Evolutionary conservation across 2,888 invertebrate genomes (phyloP), one percentile per base, ranked within the genome.

Genomic region (Nycteola revayana): DNA sequence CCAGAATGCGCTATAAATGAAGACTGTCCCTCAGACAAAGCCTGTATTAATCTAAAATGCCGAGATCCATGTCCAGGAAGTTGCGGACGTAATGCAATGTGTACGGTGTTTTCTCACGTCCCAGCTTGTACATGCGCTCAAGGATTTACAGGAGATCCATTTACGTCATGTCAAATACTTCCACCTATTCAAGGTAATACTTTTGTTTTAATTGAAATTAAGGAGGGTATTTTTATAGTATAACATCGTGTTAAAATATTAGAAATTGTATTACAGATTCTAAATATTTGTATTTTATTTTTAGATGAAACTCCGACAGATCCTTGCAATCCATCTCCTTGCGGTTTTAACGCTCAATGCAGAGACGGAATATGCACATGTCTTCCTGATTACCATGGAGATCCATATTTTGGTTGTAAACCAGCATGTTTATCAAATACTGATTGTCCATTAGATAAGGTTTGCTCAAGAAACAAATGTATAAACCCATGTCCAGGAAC

Each of bases 91-190:
- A 90, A 91, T 50, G 90, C 94, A 36, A 62, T 90, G 48, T 92
- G 94, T 66, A 86, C 76, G 28, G 92, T 94, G 10, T 91, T 92
- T 33, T 93, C 92, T 59, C 94, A 94, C 57, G 90, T 90, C 14
- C 94, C 94, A 5, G 90, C 92, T 1, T 95, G 94, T 60, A 84
- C 91, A 8, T 94, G 94, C 62, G 72, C 86, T 18, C 90, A 91
- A 58, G 94, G 94, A 29, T 94, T 90, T 60, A 93, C 92, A 1
- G 96, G 96, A 25, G 94, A 96, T 85, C 94, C 96, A 7, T 95
- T 95, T 66, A 90, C 89, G 27, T 90, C 89, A 36, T 95, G 95
- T 65, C 28, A 41, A 26, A 72, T 89, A 24, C 79, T 83, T 27
- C 82, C 89, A 61, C 92, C 91, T 25, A 35, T 69, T 10, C 50